Conservation (phyloP, 2,888 invertebrate genomes). For the Hoplodrina ambigua region DNA sequence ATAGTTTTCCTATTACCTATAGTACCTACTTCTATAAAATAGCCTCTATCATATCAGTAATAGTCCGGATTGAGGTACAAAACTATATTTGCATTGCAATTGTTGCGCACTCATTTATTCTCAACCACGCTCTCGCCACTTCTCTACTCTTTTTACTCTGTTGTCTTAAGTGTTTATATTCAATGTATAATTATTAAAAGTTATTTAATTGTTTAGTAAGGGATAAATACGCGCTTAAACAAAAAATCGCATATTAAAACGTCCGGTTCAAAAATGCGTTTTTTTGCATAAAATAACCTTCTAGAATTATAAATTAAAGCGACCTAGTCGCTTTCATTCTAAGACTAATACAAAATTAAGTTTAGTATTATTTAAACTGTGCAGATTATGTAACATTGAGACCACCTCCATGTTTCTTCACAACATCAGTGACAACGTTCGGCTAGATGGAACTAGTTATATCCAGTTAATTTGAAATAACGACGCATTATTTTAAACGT, state of each 20-base stretch:
- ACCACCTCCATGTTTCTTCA: slow-evolving; percentile 79
- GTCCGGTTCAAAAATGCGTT: not conserved
- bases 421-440: slow-evolving; percentile 67
- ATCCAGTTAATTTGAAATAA: slow-evolving; percentile 75
- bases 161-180: not conserved
- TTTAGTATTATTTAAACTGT: slow-evolving; percentile 67
- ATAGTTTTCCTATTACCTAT: slow-evolving; percentile 12
- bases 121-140: not conserved
- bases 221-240: not conserved
- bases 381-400: slow-evolving; percentile 76
- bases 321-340: slow-evolving; percentile 52
- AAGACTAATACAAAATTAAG: slow-evolving; percentile 62
- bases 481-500: slow-evolving; percentile 71
- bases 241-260: not conserved
- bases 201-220: not conserved
- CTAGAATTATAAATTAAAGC: slow-evolving; percentile 14
- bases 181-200: not conserved
- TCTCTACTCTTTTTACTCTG: not conserved
- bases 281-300: not conserved
- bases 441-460: slow-evolving; percentile 75
- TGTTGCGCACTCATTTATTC: not conserved
- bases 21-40: slow-evolving; percentile 11
- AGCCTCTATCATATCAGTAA: slow-evolving; percentile 9
- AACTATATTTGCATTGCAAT: slow-evolving; percentile 7
- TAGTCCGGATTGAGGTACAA: slow-evolving; percentile 10